phyloP scores from a whole-genome alignment of 2,113 vertebrate species.

The Bufo bufo region DNA sequence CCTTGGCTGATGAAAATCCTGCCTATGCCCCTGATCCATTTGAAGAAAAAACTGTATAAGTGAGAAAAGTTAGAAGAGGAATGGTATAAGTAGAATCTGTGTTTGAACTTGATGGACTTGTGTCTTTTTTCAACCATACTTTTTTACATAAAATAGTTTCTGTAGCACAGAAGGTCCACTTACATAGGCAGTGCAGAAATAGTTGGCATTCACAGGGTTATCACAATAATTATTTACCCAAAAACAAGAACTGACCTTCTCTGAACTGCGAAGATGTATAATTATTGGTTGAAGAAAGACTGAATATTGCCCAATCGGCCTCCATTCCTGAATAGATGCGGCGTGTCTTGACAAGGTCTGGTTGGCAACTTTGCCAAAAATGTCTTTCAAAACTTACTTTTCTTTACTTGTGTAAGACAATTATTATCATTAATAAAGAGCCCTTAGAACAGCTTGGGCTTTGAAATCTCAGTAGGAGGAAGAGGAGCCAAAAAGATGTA shows the following conservation, averaged over 20 bases:
- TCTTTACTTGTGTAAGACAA: slow-evolving; percentile 1
- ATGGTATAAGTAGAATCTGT: too few species aligned
- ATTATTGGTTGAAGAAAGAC: background rate
- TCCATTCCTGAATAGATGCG: background rate
- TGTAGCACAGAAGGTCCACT: background rate
- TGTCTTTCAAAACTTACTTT: slow-evolving; percentile 9
- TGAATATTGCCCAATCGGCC: slow-evolving; percentile 21
- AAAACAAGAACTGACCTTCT: background rate
- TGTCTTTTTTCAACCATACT: too few species aligned
- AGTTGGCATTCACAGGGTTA: background rate
- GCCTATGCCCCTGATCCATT: too few species aligned
- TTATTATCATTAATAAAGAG: background rate
- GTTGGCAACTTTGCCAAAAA: slow-evolving; percentile 37
- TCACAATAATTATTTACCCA: background rate
- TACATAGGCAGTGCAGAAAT: background rate
- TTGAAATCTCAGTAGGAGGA: background rate
- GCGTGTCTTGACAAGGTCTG: slow-evolving; percentile 43
- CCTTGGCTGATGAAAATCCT: too few species aligned
- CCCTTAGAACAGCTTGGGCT: background rate
- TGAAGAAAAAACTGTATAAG: too few species aligned
- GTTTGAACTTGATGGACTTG: too few species aligned
- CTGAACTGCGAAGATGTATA: background rate
- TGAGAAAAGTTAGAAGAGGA: too few species aligned
- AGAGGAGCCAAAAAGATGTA: background rate
- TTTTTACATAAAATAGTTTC: background rate